phyloP scores from a whole-genome alignment of 37 sponge, comb jelly and placozoan species.

The Hormiphora californensis region DNA sequence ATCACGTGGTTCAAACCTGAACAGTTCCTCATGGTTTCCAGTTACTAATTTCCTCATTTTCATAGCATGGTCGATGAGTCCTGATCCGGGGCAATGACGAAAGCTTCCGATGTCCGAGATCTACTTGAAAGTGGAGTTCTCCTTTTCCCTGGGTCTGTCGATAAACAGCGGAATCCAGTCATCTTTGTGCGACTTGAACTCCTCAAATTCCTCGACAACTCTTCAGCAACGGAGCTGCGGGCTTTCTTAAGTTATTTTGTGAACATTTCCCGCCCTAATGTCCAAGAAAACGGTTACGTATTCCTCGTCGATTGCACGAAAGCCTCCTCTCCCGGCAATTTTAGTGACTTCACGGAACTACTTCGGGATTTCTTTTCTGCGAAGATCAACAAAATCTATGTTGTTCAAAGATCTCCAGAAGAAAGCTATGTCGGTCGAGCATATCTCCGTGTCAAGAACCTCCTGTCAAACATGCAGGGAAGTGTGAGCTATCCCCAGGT shows the following conservation, averaged over 20 bases:
- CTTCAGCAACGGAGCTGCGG: background rate
- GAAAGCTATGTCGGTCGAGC: background rate
- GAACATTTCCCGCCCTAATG: background rate
- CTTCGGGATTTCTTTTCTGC: conserved; percentile 19
- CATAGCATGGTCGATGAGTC: too few species aligned
- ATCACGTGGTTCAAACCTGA: too few species aligned
- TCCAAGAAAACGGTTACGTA: background rate
- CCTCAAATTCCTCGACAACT: background rate
- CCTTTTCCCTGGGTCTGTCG: background rate
- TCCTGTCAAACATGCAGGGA: conserved; percentile 24
- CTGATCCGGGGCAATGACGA: too few species aligned
- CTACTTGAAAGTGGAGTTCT: background rate
- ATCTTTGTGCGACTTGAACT: background rate
- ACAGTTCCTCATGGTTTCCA: too few species aligned
- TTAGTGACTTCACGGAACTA: background rate
- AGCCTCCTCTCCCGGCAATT: background rate
- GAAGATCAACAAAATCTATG: background rate
- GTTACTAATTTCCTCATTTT: too few species aligned
- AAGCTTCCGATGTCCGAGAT: background rate
- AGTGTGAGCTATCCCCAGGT: background rate
- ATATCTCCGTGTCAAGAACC: background rate
- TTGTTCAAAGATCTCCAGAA: background rate
- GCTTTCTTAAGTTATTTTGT: background rate
- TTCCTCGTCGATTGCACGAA: conserved; percentile 13
- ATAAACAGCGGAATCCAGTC: background rate